Conservation (phyloP, 2,797 vertebrate species). For the Manis crassicaudata region DNA sequence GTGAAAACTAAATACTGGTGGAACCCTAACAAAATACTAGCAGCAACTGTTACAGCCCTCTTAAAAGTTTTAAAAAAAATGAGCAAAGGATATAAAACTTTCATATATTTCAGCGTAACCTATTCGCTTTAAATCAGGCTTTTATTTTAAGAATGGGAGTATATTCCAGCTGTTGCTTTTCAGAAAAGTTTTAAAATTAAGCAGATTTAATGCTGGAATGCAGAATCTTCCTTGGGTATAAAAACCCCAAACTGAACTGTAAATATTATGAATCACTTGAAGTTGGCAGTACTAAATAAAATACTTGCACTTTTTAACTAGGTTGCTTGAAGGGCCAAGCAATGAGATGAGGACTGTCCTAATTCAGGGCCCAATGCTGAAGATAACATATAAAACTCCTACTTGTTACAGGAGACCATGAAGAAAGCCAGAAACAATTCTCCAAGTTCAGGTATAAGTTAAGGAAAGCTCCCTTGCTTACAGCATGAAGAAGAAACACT, state of each 20-base stretch:
- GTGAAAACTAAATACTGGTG: slow-evolving; percentile 80
- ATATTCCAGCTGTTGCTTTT: slow-evolving; percentile 59
- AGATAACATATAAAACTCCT: slow-evolving; percentile 15
- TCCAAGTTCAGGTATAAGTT: slow-evolving; percentile 73
- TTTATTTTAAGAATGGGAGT: slow-evolving; percentile 45
- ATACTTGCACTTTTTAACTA: slow-evolving; percentile 59
- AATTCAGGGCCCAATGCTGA: slow-evolving; percentile 53
- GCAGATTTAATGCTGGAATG: slow-evolving; percentile 80
- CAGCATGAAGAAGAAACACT: slow-evolving; percentile 74
- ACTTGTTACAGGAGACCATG: not conserved
- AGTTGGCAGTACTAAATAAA: slow-evolving; percentile 69
- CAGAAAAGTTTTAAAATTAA: slow-evolving; percentile 62
- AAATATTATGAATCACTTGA: slow-evolving; percentile 33
- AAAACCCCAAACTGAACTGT: slow-evolving; percentile 73
- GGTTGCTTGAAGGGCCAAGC: slow-evolving; percentile 59
- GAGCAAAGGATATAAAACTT: slow-evolving; percentile 81
- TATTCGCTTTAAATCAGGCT: slow-evolving; percentile 69
- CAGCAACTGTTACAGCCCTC: slow-evolving; percentile 82
- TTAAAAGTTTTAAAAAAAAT: slow-evolving; percentile 76
- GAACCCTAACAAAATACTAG: slow-evolving; percentile 76
- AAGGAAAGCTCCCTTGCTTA: not conserved
- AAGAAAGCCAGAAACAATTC: slow-evolving; percentile 24
- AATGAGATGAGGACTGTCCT: slow-evolving; percentile 66
- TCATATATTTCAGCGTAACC: slow-evolving; percentile 72
- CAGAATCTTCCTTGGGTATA: slow-evolving; percentile 74